These are phyloP conservation scores for Mus pahari DNA, from an alignment of 2,113 vertebrate species.

Conservation along the genomic window DNA sequence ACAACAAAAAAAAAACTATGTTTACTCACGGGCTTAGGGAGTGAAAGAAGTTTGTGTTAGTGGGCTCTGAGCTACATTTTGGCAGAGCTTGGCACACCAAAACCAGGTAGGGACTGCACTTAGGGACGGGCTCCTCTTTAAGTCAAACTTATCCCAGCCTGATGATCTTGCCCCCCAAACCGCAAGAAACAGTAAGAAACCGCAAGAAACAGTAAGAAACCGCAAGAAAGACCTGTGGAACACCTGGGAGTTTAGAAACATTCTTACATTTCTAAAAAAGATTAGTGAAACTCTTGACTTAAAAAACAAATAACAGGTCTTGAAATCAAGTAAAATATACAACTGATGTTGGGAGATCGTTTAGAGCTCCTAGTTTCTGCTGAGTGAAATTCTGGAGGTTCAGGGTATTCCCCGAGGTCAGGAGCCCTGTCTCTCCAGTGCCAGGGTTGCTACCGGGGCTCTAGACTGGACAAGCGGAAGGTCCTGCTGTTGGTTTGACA, in stretches of 20 bases:
- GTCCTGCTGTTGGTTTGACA: background rate
- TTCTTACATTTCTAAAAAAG: background rate
- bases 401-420: fast-evolving
- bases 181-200: background rate
- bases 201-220: background rate
- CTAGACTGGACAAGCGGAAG: too few relatives aligned
- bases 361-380: background rate
- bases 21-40: background rate
- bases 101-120: background rate
- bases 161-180: background rate
- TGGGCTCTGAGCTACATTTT: background rate
- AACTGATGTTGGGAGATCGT: background rate
- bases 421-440: too few relatives aligned
- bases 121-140: background rate
- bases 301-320: background rate
- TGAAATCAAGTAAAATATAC: background rate
- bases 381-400: background rate
- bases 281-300: background rate
- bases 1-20: background rate
- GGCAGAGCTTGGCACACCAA: background rate
- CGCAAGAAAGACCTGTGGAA: background rate
- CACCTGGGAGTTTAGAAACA: background rate
- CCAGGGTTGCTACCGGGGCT: background rate
- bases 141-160: background rate
- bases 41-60: background rate